phyloP scores from a whole-genome alignment of 2,888 invertebrate genomes.

The Diarsia rubi region DNA sequence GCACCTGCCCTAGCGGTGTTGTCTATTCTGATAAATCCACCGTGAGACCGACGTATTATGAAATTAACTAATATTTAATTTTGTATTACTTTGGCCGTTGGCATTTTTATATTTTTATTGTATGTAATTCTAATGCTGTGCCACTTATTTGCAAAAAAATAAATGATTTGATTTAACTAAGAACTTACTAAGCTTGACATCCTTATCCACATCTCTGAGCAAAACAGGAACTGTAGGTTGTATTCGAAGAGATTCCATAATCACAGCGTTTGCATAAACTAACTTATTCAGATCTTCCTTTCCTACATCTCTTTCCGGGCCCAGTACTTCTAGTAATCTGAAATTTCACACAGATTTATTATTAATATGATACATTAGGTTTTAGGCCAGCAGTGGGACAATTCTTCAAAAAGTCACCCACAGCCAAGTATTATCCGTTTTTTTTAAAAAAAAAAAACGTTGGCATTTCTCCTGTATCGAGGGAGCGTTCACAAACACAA shows the following conservation, averaged over 20 bases:
- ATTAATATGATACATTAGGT: not conserved
- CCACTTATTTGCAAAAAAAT: too few species aligned
- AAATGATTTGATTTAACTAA: too few species aligned
- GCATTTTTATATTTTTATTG: too few species aligned
- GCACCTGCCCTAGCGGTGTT: not conserved
- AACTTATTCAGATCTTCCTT: slow-evolving; percentile 33
- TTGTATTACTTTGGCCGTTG: too few species aligned
- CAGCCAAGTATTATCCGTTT: not conserved
- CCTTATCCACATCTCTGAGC: not conserved
- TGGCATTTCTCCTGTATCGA: too few species aligned
- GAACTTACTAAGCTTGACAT: slow-evolving; percentile 24
- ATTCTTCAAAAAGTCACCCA: not conserved
- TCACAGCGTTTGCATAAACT: slow-evolving; percentile 31
- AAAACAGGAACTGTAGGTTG: slow-evolving; percentile 15
- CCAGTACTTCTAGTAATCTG: slow-evolving; percentile 36
- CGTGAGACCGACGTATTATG: not conserved
- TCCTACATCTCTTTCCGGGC: slow-evolving; percentile 30
- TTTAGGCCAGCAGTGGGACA: not conserved
- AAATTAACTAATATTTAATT: too few species aligned
- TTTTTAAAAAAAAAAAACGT: too few species aligned
- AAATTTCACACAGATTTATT: not conserved
- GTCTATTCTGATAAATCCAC: not conserved
- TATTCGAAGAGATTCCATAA: slow-evolving; percentile 30
- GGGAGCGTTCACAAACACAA: too few species aligned
- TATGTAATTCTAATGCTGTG: too few species aligned